Evolutionary conservation across 2,113 vertebrate genomes (phyloP), one percentile per base, ranked within the genome.

Genomic region (Rhynchomys soricoides): DNA sequence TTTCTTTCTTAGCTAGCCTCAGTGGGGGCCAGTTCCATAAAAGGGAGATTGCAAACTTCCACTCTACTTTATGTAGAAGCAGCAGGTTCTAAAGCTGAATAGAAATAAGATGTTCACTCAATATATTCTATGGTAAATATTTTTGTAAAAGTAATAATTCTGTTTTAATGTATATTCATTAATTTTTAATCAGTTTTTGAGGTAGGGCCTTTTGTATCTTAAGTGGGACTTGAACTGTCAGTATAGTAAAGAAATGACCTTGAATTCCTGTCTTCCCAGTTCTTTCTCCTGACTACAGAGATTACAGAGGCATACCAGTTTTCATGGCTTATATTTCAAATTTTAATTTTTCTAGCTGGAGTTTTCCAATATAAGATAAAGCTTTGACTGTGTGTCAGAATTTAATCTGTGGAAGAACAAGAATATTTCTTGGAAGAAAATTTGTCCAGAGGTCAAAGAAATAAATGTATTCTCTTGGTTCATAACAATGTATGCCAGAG

Each of bases 341-440:
- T 96, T 85, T 94, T 50, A 92, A 70, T 86, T 94, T 83, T 74
- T 26, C 40, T 21, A 86, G 12, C 71, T 74, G 21, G 22, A 86
- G 45, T 89, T 94, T 73, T 86, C 57, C 7, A 86, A 71, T 50
- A 29, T 5, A 91, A 89, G 10, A 70, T 85, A 95, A 55, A 77
- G 1, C 1, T 71, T 77, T 66, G 24, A 15, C 1, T 62, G 22
- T 74, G 21, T 94, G 45, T 89, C 50, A 82, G 21, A 74, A 73
- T 82, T 82, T 68, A 57, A 26, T 75, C 17, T 64, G 19, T 90
- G 13, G 73, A 90, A 78, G 21, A 94, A 90, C 1, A 90, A 77
- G 96, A 77, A 5, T 37, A 89, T 55, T 29, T 89, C 52, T 97
- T 73, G 40, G 19, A 95, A 66, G 43, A 83, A 82, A 79, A 55